Base-by-base conservation (phyloP, 1,140 invertebrate species). In the Neodiprion fabricii region DNA sequence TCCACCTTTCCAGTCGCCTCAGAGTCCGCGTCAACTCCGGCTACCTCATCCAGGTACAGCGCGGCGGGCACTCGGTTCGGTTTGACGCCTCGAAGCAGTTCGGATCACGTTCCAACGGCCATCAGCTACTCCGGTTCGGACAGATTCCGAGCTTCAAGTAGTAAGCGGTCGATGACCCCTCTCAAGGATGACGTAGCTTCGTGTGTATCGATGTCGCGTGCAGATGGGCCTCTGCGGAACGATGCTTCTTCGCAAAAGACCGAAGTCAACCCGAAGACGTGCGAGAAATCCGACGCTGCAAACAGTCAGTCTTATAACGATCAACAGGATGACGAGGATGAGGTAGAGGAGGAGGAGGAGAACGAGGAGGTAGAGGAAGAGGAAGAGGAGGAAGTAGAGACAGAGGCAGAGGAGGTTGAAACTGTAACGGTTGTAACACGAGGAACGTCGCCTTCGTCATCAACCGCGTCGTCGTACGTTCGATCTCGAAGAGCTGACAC, bases 391-490 rank as follows among this genome's bases (percentile, higher is more conserved):
- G 70, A 77, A 76, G 12, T 74, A 74, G 2, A 71, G 49, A 10
- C 11, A 65, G 84, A 86, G 74, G 80, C 84, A 12, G 75, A 74
- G 1, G 88, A 89, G 12, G 86, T 89, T 69, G 82, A 90, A 47
- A 91, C 90, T 1, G 80, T 95, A 7, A 90, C 89, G 7, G 90
- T 95, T 21, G 88, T 94, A 0, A 94, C 93, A 0, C 88, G 95
- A 77, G 92, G 92, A 53, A 96, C 94, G 1, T 95, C 94, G 9
- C 95, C 94, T 1, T 93, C 92, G 0, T 91, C 93, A 1, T 92
- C 93, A 1, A 90, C 91, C n/a, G 91, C 91, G 14, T 91, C 91
- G 9, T 84, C 84, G 0, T 92, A 90, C 77, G 87, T 93, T 3
- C 87, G 92, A 78, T 91, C 89, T 10, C 90, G 92, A 76, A 88